Percentiles rank a stretch among this genome's conserved stretches.
Evolutionary conservation across 2,888 invertebrate genomes (phyloP).

Genomic region (Agrotis exclamationis): DNA sequence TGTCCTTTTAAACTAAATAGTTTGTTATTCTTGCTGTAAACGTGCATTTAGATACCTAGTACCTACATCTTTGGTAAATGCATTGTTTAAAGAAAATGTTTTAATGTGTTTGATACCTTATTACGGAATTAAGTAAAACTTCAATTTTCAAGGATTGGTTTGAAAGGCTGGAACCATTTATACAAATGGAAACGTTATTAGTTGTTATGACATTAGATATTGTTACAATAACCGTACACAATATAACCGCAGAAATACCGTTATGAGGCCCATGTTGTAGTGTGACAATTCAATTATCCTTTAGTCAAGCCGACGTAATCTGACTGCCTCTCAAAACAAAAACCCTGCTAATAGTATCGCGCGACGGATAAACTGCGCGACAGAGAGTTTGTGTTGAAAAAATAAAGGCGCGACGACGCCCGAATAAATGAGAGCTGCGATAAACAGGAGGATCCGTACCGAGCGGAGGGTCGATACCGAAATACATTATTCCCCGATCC

Average conservation of each 20-base stretch:
- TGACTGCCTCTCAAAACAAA: slow-evolving; percentile 87
- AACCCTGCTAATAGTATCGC: slow-evolving; percentile 86
- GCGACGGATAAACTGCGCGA: slow-evolving; percentile 87
- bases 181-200: slow-evolving; percentile 21
- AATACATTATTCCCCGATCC: slow-evolving; percentile 91
- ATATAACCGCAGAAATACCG: slow-evolving; percentile 58
- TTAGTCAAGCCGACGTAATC: slow-evolving; percentile 82
- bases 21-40: slow-evolving; percentile 16
- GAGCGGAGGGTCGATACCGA: slow-evolving; percentile 90
- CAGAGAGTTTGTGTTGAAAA: slow-evolving; percentile 88
- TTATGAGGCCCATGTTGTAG: slow-evolving; percentile 72
- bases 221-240: no score
- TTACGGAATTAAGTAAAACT: background rate
- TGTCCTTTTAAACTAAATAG: slow-evolving; percentile 42
- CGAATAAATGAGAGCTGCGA: slow-evolving; percentile 91
- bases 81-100: background rate
- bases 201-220: background rate
- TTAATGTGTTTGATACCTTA: background rate
- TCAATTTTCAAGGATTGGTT: background rate
- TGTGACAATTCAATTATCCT: slow-evolving; percentile 87
- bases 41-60: background rate
- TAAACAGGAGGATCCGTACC: slow-evolving; percentile 90
- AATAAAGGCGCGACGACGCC: slow-evolving; percentile 90
- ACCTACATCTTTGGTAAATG: background rate
- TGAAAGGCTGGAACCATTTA: slow-evolving; percentile 13